phyloP scores from a whole-genome alignment of 2,797 vertebrate species.

The Falco novaeseelandiae region DNA sequence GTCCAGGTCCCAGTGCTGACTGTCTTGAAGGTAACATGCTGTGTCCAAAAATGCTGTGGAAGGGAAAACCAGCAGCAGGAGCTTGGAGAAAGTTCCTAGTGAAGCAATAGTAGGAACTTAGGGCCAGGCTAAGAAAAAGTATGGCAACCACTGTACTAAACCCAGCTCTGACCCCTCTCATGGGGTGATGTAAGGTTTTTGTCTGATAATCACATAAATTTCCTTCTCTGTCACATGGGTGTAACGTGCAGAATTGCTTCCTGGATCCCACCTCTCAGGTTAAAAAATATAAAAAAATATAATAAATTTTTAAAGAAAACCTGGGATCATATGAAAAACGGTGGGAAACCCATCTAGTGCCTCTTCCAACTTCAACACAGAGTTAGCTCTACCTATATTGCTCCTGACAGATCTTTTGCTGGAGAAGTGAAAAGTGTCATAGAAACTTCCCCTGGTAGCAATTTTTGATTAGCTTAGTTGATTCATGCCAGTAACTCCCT shows the following conservation, averaged over 20 bases:
- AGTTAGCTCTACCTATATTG: background rate
- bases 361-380: background rate
- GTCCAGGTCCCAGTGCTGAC: background rate
- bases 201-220: background rate
- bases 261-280: background rate
- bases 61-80: background rate
- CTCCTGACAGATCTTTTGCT: background rate
- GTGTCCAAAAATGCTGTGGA: background rate
- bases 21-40: background rate
- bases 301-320: background rate
- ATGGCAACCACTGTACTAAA: background rate
- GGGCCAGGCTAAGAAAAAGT: background rate
- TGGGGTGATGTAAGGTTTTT: background rate
- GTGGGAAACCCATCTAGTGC: background rate
- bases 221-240: background rate
- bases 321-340: background rate
- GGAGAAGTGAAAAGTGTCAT: background rate
- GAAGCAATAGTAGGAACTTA: background rate
- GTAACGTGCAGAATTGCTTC: background rate
- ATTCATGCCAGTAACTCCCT: background rate
- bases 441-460: background rate
- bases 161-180: background rate
- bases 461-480: background rate
- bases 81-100: background rate
- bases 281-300: background rate